Conservation (phyloP, 2,113 vertebrate genomes). For the Tauraco erythrolophus region DNA sequence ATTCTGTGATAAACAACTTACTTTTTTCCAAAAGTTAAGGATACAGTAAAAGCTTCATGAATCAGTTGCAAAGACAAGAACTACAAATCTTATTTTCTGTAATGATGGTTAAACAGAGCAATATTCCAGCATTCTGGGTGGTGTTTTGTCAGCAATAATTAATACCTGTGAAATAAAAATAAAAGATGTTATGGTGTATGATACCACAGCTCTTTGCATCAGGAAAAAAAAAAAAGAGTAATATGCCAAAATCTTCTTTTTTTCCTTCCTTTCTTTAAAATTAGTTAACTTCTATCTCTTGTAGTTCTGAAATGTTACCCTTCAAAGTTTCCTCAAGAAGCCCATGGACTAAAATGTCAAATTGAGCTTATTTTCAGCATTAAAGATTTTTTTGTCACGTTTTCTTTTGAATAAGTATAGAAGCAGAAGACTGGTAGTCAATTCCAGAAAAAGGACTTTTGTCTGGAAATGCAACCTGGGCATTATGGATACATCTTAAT, state of each 20-base stretch:
- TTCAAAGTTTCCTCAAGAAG: background rate
- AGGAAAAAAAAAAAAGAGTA: background rate
- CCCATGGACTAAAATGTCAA: background rate
- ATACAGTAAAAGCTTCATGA: background rate
- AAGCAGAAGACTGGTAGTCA: background rate
- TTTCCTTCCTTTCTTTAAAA: too few species aligned
- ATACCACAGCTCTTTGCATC: background rate
- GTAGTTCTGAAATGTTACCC: background rate
- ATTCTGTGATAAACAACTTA: background rate
- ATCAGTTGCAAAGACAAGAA: background rate
- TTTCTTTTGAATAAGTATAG: background rate
- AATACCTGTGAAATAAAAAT: background rate
- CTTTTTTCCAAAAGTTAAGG: background rate
- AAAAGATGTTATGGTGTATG: background rate
- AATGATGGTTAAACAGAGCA: background rate
- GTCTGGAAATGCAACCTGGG: background rate
- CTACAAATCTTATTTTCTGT: background rate
- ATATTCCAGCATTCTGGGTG: background rate
- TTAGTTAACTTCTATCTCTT: constrained; percentile 11
- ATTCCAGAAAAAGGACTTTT: background rate
- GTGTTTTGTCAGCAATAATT: background rate
- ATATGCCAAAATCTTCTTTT: background rate
- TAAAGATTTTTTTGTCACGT: background rate
- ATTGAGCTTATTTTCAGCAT: background rate
- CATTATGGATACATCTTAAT: background rate